phyloP scores from a whole-genome alignment of 2,888 invertebrate genomes.

The Gymnosoma rotundatum region DNA sequence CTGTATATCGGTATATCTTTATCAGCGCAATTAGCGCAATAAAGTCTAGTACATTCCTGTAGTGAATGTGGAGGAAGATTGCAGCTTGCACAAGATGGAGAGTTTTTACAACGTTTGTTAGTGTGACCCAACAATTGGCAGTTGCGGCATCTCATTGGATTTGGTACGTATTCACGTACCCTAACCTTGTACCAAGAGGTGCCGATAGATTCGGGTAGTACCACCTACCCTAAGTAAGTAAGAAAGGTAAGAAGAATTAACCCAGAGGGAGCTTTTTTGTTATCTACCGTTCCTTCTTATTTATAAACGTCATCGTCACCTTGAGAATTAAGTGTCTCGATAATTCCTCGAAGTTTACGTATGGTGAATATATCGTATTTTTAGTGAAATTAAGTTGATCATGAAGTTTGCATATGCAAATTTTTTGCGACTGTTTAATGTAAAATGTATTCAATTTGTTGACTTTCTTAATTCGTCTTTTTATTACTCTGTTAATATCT shows the following conservation, averaged over 20 bases:
- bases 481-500: too few species aligned
- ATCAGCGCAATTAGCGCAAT: too few species aligned
- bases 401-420: neutral
- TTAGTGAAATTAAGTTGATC: neutral
- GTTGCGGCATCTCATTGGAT: conserved; percentile 62
- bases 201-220: conserved; percentile 30
- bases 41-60: conserved; percentile 22
- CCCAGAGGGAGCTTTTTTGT: neutral
- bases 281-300: conserved; percentile 2
- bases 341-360: neutral
- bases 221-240: too few species aligned
- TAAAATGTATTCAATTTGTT: too few species aligned
- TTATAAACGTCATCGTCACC: neutral
- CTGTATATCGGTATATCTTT: too few species aligned
- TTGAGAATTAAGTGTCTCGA: too few species aligned
- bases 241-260: conserved; percentile 4
- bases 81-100: conserved; percentile 9
- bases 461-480: too few species aligned
- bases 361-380: conserved; percentile 1
- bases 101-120: conserved; percentile 53
- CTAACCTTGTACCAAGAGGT: conserved; percentile 44
- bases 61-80: conserved; percentile 56
- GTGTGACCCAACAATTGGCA: conserved; percentile 66
- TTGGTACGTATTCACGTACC: conserved; percentile 60
- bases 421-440: too few species aligned